Conservation (phyloP, 2,797 vertebrate species). For the Catharus ustulatus region DNA sequence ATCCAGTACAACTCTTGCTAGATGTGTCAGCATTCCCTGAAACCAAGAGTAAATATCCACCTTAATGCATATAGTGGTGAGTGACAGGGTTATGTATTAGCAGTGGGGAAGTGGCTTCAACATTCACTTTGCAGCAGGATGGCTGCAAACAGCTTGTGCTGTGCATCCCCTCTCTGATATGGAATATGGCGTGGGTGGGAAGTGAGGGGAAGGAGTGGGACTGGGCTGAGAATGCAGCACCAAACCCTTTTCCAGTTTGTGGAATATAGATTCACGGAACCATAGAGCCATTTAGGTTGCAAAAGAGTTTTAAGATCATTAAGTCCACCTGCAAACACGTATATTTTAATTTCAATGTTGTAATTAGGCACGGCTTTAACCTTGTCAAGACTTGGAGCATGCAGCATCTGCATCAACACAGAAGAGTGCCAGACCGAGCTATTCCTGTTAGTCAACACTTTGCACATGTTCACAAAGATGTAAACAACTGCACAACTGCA, state of each 20-base stretch:
- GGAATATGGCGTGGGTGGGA: fast-evolving
- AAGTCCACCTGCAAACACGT: background rate
- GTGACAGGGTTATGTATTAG: background rate
- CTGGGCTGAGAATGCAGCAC: background rate
- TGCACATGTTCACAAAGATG: background rate
- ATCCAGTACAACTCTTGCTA: background rate
- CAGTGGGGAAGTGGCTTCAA: background rate
- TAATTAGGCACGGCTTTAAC: background rate
- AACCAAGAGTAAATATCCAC: background rate
- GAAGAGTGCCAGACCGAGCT: background rate
- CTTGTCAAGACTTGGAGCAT: background rate
- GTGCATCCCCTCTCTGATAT: fast-evolving
- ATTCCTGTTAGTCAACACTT: background rate
- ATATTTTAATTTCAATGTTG: background rate
- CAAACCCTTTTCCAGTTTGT: background rate
- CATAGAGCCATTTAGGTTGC: background rate
- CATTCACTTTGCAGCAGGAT: background rate
- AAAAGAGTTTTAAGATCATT: background rate
- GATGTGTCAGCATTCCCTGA: background rate
- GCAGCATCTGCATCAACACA: fast-evolving
- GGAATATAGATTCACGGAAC: background rate
- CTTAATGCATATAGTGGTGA: background rate
- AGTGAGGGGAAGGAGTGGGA: fast-evolving
- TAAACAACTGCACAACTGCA: background rate
- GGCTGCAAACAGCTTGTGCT: background rate